Evolutionary conservation across 2,797 vertebrate species (phyloP), one percentile per base, ranked within the genome.

Genomic region (Microchirus variegatus): DNA sequence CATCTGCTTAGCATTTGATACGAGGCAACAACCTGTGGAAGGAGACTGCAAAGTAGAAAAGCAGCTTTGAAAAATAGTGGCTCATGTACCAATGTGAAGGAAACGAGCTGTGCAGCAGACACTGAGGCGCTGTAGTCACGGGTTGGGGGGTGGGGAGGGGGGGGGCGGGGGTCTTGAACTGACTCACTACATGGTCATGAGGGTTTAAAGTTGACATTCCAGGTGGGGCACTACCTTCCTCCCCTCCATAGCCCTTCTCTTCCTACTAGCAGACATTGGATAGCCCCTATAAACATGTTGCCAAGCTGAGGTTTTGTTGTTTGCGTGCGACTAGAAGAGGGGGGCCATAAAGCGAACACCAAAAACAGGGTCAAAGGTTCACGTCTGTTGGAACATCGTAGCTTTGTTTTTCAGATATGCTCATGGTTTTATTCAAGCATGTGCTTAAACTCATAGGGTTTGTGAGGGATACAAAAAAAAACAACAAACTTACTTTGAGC

Each of bases 401-500:
- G 45, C 47, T 69, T 77, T 75, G 63, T 75, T 75, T 64, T 35
- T 64, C 45, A 38, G 7, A 44, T 5, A 31, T 22, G n/a, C 14
- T 53, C 8, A 4, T 10, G 6, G 53, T 59, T 40, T 43, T n/a
- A 45, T 37, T 51, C 7, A 61, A 42, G 3, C 0, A 1, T 56
- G 13, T 19, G 11, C 11, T 45, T 8, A 35, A 35, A 74, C 12
- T 49, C 8, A 38, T 5, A 18, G 1, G 1, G 0, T 59, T 46
- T 44, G 10, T 5, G 8, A 52, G 8, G 53, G 45, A 49, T 31
- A 13, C 2, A 46, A 46, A 42, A 2, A 52, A 9, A 66, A 52
- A 17, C 10, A 4, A 43, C 36, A 52, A 9, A 84, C 95, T 96
- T 87, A 98, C 98, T 95, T 99, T 99, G 54, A 99, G 93, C 87